These are phyloP conservation scores for Lithosia quadra DNA, from an alignment of 2,888 invertebrate genomes.

Conservation along the genomic window DNA sequence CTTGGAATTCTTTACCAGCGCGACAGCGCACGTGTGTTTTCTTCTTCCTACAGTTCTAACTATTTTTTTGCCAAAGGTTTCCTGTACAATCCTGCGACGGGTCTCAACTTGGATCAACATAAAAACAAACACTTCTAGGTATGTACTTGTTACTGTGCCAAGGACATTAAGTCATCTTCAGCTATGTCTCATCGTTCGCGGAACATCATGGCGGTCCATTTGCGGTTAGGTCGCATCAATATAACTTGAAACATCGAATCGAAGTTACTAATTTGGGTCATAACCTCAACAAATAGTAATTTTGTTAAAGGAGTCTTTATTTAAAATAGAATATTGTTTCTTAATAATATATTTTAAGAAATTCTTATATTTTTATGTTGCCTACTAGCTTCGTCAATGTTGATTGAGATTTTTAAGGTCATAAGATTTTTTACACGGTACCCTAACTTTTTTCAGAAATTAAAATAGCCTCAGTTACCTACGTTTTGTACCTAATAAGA, in stretches of 20 bases:
- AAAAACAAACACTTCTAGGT: slow-evolving; percentile 29
- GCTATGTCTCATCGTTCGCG: slow-evolving; percentile 28
- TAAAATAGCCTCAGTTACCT: no score
- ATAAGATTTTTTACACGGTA: no score
- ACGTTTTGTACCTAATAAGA: no score
- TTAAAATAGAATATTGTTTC: background rate
- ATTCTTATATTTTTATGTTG: background rate
- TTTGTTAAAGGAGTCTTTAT: background rate
- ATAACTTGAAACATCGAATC: slow-evolving; percentile 20
- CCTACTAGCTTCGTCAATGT: no score
- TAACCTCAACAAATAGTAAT: background rate
- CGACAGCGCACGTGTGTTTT: no score
- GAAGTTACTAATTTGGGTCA: slow-evolving; percentile 15
- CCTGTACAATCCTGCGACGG: no score
- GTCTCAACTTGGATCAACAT: background rate
- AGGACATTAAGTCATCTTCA: slow-evolving; percentile 27
- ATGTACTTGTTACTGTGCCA: slow-evolving; percentile 33
- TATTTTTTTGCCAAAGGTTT: no score
- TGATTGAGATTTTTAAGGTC: no score
- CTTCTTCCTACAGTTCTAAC: no score
- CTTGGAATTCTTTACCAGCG: no score
- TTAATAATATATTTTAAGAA: background rate
- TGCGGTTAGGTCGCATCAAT: slow-evolving; percentile 31
- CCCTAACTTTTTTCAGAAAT: no score
- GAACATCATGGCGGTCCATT: slow-evolving; percentile 23